Evolutionary conservation across 2,797 vertebrate species (phyloP).

Genomic region (Myotis planiceps): DNA sequence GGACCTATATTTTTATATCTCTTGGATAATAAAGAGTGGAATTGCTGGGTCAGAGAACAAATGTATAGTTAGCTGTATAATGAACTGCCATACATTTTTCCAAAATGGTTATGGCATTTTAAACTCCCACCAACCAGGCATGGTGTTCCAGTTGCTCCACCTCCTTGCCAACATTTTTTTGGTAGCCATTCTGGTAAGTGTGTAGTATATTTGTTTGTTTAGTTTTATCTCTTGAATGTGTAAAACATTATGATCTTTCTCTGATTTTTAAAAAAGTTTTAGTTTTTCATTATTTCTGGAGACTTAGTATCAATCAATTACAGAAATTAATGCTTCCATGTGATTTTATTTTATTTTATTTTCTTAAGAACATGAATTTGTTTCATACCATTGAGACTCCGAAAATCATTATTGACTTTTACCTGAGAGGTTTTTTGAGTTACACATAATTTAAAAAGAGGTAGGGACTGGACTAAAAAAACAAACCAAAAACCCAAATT

Average conservation of each 20-base stretch:
- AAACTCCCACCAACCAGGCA: not conserved
- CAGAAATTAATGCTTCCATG: not conserved
- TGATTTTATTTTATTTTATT: not conserved
- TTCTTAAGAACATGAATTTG: conserved; percentile 74
- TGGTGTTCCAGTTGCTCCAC: not conserved
- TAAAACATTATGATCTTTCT: not conserved
- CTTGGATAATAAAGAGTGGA: not conserved
- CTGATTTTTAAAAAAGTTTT: not conserved
- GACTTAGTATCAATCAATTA: not conserved
- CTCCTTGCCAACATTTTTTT: not conserved
- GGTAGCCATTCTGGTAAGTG: not conserved
- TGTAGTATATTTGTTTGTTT: not conserved
- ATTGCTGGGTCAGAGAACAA: not conserved
- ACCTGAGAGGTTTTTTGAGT: conserved; percentile 42
- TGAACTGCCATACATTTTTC: not conserved
- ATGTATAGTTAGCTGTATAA: not conserved
- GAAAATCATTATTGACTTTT: conserved; percentile 56
- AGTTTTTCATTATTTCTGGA: not conserved
- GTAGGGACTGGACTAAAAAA: conserved; percentile 18
- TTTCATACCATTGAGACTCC: conserved; percentile 64
- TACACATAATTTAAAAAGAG: conserved; percentile 68
- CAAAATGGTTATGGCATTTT: not conserved
- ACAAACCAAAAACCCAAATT: not conserved
- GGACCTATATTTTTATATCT: not conserved
- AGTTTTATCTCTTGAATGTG: not conserved